Evolutionary conservation across 2,113 vertebrate genomes (phyloP).

Genomic region (Microtus ochrogaster): DNA sequence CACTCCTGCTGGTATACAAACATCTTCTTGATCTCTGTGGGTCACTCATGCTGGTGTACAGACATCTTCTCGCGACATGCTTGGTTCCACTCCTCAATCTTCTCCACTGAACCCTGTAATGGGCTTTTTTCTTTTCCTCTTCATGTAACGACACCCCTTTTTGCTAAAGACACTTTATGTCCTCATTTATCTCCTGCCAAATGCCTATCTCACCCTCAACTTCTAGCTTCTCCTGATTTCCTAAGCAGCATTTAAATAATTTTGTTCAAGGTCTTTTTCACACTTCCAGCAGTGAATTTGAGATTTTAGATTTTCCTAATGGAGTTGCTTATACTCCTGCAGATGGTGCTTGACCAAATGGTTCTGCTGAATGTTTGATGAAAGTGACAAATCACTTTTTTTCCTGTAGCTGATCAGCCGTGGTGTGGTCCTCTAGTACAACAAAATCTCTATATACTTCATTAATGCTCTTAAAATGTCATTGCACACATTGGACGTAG

Average conservation of each 20-base stretch:
- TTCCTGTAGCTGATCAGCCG: conserved; percentile 93
- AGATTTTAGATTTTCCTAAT: conserved; percentile 94
- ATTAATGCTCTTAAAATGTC: background rate
- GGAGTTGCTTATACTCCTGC: conserved; percentile 94
- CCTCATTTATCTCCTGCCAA: background rate
- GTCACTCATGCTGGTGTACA: too few relatives aligned
- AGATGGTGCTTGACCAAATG: conserved; percentile 95
- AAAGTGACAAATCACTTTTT: conserved; percentile 96
- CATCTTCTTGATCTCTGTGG: too few relatives aligned
- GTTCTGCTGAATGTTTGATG: conserved; percentile 95
- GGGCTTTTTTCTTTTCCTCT: background rate
- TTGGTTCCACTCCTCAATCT: too few relatives aligned
- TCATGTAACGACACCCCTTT: too few relatives aligned
- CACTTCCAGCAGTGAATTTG: conserved; percentile 89
- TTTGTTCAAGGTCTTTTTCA: conserved; percentile 84
- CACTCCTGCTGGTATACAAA: too few relatives aligned
- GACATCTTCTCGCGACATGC: too few relatives aligned
- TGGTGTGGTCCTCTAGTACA: conserved; percentile 87
- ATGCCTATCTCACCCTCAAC: background rate
- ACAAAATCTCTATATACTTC: conserved; percentile 95
- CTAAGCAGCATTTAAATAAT: background rate
- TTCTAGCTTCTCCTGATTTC: background rate
- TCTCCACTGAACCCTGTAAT: background rate
- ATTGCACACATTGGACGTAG: too few relatives aligned
- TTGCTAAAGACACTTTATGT: background rate